A percentile compares a stretch with the other conserved stretches of the same genome.
Conservation (phyloP, 2,888 invertebrate species). For the Melieria crassipennis region DNA sequence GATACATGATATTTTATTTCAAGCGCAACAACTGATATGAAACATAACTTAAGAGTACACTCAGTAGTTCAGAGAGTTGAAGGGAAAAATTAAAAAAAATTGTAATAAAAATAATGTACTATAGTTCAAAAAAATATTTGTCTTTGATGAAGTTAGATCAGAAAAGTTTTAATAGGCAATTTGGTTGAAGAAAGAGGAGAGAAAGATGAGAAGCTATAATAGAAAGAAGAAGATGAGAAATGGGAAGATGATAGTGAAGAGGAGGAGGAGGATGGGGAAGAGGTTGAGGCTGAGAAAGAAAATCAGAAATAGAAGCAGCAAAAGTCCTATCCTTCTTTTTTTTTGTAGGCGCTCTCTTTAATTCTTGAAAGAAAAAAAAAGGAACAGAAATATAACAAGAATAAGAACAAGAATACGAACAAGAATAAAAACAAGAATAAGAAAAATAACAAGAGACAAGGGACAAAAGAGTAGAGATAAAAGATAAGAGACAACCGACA, state of each 20-base stretch:
- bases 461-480: not conserved
- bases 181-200: not conserved
- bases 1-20: too few species aligned
- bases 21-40: too few species aligned
- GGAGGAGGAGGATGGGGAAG: not conserved
- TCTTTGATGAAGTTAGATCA: too few species aligned
- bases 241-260: not conserved
- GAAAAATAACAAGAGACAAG: not conserved
- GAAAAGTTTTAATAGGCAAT: too few species aligned
- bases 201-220: not conserved
- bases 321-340: not conserved
- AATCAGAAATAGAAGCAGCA: not conserved
- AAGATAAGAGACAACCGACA: not conserved
- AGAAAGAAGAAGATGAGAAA: not conserved
- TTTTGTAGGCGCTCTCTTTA: too few species aligned
- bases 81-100: too few species aligned
- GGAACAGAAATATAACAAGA: not conserved
- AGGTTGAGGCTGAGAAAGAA: not conserved
- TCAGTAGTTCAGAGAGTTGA: too few species aligned
- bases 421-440: too few species aligned
- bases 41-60: too few species aligned
- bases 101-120: too few species aligned
- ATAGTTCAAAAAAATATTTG: too few species aligned
- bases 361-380: not conserved
- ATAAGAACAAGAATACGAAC: too few species aligned